Evolutionary conservation across 2,888 invertebrate species (phyloP).

Genomic region (Himalopsyche tibetana): DNA sequence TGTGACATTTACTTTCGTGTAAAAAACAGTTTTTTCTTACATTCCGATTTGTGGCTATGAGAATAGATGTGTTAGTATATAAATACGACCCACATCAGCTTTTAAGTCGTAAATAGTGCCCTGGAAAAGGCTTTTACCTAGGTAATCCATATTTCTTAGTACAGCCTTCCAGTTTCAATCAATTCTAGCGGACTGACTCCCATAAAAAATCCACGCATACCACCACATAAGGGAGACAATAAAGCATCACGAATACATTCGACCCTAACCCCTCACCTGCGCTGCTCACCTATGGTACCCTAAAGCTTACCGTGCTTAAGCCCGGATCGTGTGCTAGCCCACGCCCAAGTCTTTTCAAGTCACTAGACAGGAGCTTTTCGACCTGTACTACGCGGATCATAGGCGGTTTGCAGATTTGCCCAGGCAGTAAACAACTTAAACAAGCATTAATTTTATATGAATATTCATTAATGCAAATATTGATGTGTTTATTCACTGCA

Average conservation of each 20-base stretch:
- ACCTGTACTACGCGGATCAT: constrained; percentile 6
- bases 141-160: too few species aligned
- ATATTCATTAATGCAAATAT: constrained; percentile 8
- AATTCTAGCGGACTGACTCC: too few species aligned
- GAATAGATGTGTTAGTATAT: not conserved
- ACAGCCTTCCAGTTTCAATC: too few species aligned
- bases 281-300: constrained; percentile 18
- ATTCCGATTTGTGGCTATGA: not conserved
- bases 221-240: not conserved
- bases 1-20: too few species aligned
- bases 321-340: constrained; percentile 2
- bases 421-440: constrained; percentile 14
- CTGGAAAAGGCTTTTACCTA: too few species aligned
- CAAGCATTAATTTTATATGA: constrained; percentile 1
- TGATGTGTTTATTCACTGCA: not conserved
- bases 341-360: constrained; percentile 19
- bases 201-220: too few species aligned
- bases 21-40: too few species aligned
- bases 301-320: constrained; percentile 19
- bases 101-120: too few species aligned
- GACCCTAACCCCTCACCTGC: constrained; percentile 34
- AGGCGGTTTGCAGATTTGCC: constrained; percentile 10
- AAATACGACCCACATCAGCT: too few species aligned
- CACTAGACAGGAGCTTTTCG: constrained; percentile 30
- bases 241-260: not conserved